These are phyloP conservation scores for Uloborus diversus DNA, from an alignment of 1,140 invertebrate genomes.

Conservation along the genomic window DNA sequence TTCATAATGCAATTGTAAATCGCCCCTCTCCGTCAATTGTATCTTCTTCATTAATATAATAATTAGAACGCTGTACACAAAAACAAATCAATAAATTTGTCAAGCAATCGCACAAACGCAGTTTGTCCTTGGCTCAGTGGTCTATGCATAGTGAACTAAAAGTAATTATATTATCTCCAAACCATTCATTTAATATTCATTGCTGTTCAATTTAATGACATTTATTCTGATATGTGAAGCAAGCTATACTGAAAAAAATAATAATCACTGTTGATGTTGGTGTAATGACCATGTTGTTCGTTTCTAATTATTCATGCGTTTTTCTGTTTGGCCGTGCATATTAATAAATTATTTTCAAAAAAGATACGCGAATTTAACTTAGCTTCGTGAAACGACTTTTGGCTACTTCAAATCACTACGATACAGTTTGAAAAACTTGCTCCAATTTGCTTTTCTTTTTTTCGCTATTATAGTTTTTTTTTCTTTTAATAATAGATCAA, in stretches of 20 bases:
- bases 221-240: not conserved
- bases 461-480: too few relatives aligned
- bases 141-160: not conserved
- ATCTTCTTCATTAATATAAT: not conserved
- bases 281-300: constrained; percentile 17
- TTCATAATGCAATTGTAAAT: too few relatives aligned
- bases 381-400: too few relatives aligned
- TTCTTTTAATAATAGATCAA: too few relatives aligned
- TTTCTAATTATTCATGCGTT: constrained; percentile 39
- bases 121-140: not conserved
- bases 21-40: not conserved
- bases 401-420: too few relatives aligned
- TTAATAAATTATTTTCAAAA: constrained; percentile 26
- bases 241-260: constrained; percentile 27
- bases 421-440: too few relatives aligned
- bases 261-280: constrained; percentile 11
- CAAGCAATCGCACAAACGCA: not conserved
- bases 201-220: not conserved
- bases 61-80: not conserved
- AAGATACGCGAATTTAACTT: too few relatives aligned
- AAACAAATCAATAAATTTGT: not conserved
- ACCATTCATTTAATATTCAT: constrained; percentile 28
- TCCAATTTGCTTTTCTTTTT: too few relatives aligned
- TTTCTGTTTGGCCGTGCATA: constrained; percentile 18
- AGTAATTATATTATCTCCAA: constrained; percentile 32